phyloP scores from a whole-genome alignment of 2,888 invertebrate genomes.

The Halictus quadricinctus region DNA sequence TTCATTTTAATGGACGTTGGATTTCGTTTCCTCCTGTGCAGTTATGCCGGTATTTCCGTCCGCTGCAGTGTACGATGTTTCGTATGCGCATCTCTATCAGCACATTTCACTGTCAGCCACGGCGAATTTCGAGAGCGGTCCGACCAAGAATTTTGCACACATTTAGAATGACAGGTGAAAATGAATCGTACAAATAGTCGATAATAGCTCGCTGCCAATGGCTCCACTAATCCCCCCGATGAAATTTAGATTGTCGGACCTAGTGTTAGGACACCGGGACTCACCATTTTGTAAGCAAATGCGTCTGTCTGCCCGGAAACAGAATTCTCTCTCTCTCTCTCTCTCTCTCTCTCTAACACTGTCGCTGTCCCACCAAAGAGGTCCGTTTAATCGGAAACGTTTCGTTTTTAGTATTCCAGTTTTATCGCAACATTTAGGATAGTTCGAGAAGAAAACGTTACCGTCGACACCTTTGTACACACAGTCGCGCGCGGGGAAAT shows the following conservation, averaged over 20 bases:
- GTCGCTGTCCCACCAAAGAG: not conserved
- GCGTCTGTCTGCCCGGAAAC: not conserved
- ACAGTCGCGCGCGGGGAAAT: not conserved
- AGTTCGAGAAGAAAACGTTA: not conserved
- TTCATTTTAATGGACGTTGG: constrained; percentile 53
- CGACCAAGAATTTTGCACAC: constrained; percentile 25
- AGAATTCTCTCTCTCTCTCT: not conserved
- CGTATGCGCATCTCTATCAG: constrained; percentile 37
- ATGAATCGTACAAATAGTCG: constrained; percentile 30
- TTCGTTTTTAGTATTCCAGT: not conserved
- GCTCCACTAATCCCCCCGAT: not conserved
- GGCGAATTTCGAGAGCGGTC: constrained; percentile 26
- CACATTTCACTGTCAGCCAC: constrained; percentile 41
- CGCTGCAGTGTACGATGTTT: constrained; percentile 15
- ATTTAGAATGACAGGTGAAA: constrained; percentile 37
- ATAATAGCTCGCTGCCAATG: constrained; percentile 15
- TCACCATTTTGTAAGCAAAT: not conserved
- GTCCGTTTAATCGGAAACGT: not conserved
- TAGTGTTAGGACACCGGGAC: not conserved
- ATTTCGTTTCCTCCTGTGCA: constrained; percentile 31
- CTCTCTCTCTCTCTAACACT: too few species aligned
- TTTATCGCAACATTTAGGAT: not conserved
- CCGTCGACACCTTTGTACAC: not conserved
- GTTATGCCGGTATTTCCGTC: constrained; percentile 37
- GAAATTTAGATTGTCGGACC: constrained; percentile 2